A percentile compares a stretch with the other conserved stretches of the same genome.
Evolutionary conservation across 2,113 vertebrate genomes (phyloP).

Genomic region (Sitta europaea): DNA sequence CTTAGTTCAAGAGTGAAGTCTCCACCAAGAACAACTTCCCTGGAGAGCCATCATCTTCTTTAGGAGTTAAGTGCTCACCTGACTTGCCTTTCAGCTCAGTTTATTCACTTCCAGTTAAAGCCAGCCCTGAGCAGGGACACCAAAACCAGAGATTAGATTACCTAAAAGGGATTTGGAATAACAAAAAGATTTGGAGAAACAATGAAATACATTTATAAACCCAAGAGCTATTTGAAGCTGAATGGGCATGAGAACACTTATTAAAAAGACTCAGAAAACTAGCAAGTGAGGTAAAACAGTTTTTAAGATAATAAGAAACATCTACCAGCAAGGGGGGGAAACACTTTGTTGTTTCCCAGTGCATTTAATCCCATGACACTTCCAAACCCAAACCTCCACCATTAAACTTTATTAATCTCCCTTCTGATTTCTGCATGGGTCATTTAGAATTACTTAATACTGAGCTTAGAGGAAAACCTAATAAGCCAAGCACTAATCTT

Average conservation of each 20-base stretch:
- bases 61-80: background rate
- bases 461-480: background rate
- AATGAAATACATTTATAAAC: background rate
- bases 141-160: background rate
- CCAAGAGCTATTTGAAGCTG: background rate
- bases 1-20: background rate
- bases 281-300: background rate
- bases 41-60: background rate
- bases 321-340: background rate
- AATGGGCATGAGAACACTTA: background rate
- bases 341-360: background rate
- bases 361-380: background rate
- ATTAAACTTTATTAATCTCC: constrained; percentile 9
- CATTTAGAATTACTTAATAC: background rate
- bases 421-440: background rate
- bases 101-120: background rate
- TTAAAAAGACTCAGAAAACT: background rate
- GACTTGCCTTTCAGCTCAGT: background rate
- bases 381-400: background rate
- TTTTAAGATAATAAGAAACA: background rate
- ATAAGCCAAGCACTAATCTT: background rate
- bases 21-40: background rate
- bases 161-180: background rate
- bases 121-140: background rate
- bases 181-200: background rate